Percentiles rank a stretch among this genome's conserved stretches.
Evolutionary conservation across 37 sponge, comb jelly and placozoan genomes (phyloP).

Genomic region (Mnemiopsis leidyi): DNA sequence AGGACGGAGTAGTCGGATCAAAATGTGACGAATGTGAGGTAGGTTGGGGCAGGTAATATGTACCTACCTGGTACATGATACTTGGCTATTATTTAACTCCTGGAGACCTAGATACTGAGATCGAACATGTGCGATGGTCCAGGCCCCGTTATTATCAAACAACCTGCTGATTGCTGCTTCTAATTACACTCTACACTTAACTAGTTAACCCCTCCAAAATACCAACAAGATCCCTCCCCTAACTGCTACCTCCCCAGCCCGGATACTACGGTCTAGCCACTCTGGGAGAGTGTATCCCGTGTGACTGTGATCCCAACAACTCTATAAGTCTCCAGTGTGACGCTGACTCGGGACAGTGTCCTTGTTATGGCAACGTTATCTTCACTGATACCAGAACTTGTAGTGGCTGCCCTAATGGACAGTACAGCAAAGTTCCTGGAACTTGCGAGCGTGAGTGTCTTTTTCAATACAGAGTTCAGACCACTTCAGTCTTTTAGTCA

Average conservation of each 20-base stretch:
- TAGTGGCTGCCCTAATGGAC: constrained; percentile 23
- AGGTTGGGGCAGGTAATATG: too few relatives aligned
- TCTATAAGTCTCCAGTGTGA: constrained; percentile 23
- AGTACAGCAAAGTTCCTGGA: constrained; percentile 34
- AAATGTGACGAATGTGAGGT: constrained; percentile 75
- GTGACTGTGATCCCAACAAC: constrained; percentile 40
- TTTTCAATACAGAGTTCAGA: background rate
- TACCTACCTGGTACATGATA: too few relatives aligned
- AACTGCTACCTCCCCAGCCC: background rate
- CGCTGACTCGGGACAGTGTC: constrained; percentile 23
- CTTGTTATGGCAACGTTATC: constrained; percentile 9
- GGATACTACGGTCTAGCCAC: constrained; percentile 35
- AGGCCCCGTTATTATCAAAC: too few relatives aligned
- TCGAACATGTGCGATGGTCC: too few relatives aligned
- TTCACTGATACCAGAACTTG: constrained; percentile 41
- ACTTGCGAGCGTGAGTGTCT: background rate
- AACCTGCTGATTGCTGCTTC: too few relatives aligned
- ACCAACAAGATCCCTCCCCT: background rate
- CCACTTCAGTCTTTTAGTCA: background rate
- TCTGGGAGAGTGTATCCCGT: constrained; percentile 6
- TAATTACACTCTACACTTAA: background rate
- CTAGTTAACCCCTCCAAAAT: background rate
- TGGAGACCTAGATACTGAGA: too few relatives aligned
- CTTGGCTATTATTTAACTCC: too few relatives aligned
- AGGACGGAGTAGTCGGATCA: constrained; percentile 68